Evolutionary conservation across 1,140 invertebrate genomes (phyloP), one percentile per base, ranked within the genome.

Genomic region (Trichogramma pretiosum): DNA sequence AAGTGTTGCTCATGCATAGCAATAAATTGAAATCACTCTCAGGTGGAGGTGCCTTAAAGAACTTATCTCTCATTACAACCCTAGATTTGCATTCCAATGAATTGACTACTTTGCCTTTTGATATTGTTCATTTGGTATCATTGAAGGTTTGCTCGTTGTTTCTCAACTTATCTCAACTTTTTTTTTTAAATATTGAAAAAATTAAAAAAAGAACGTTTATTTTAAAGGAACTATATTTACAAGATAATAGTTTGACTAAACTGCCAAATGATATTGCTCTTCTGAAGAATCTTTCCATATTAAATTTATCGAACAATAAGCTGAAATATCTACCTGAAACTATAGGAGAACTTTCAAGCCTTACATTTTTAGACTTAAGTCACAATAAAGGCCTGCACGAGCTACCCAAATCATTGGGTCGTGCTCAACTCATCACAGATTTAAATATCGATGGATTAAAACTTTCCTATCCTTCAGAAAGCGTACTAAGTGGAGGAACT

Each of bases 21-120:
- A 89, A 89, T 68, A 73, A 74, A 42, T 65, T 89, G 46, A 72
- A 74, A 44, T 77, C 79, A 35, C 63, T 89, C n/a, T 74, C 76
- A 52, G 78, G 78, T 55, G 84, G 83, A 55, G 85, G 84, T 43
- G 73, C 76, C 55, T 67, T 87, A 55, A 73, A 73, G 50, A 83
- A 88, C 68, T 72, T 89, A 46, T 74, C 70, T 51, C 63, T 79
- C 13, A 65, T 89, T 40, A 77, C 79, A 72, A 68, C 84, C 32
- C 68, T 91, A 49, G 80, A 89, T 69, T 62, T 89, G 50, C 80
- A 78, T 62, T 68, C 68, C 50, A 91, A 91, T 75, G 73, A 76
- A 57, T 78, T 90, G 60, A 68, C 61, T 49, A 60, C 61, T 52
- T 65, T 85, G 55, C 76, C 81, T 46, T 67, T 74, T 34, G 77